Base-by-base conservation (phyloP, 2,797 vertebrate genomes). In the Pteropus rufus region DNA sequence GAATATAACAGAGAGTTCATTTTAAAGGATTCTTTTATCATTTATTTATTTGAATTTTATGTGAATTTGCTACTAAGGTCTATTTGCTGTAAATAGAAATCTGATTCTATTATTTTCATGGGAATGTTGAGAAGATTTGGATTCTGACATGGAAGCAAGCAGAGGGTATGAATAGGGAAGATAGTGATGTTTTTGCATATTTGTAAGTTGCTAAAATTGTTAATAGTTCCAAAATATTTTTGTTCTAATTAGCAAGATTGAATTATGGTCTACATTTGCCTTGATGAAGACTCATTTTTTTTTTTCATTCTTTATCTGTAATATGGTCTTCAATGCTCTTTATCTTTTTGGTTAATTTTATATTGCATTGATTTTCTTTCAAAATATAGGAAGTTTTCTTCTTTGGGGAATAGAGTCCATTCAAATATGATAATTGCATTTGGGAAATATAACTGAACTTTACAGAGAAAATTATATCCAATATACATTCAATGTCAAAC, bases 401-500 rank as follows among this genome's bases (percentile, higher is more conserved):
- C 52, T 87, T 75, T 52, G 16, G 46, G n/a, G 31, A 92, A 64
- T 49, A 90, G 3, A 69, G 19, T 92, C 16, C 36, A 70, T 90
- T 94, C 60, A 96, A 90, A 93, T 83, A 70, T 88, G 44, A 64
- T 92, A 75, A 97, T 92, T 92, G 7, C 77, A 90, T 97, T 90
- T 95, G n/a, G n/a, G 8, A 96, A 95, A 58, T 81, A 86, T 65
- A 85, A 60, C 41, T 87, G 62, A 69, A 86, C 44, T 86, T 5
- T 64, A 86, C 29, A 93, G 62, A 95, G 79, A 90, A 96, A 93
- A 83, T 73, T 64, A 88, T 65, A 83, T 93, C 36, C 19, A 86
- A 82, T 67, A 82, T 82, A 49, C 7, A 85, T 94, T 85, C 46
- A 91, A 82, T 54, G 31, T 58, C 44, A 72, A 87, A 65, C 60